Base-by-base conservation (phyloP, 2,888 invertebrate genomes). In the Linnaemya tessellans region DNA sequence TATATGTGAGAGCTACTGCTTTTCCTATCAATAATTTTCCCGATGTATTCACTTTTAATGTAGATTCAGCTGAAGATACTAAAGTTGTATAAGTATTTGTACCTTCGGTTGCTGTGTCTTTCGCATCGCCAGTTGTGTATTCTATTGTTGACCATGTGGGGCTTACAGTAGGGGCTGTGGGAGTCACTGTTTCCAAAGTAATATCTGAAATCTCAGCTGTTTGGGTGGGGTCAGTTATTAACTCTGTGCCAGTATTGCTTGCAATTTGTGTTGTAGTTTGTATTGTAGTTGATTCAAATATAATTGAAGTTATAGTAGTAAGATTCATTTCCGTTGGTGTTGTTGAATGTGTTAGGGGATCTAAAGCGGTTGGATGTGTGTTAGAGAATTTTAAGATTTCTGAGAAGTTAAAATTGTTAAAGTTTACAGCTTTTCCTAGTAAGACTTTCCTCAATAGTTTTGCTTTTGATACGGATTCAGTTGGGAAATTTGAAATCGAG, bases 401-500 rank as follows among this genome's bases (percentile, higher is more conserved):
- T 9, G 4, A 1, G 13, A 30, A 38, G 7, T 15, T 13, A 25
- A n/a, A 5, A 10, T 1, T 7, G 5, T 38, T n/a, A 35, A 73
- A 62, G 25, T 75, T 64, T 13, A 38, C 18, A 11, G 22, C 75
- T 54, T 25, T 64, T 38, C 62, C 73, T 7, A 20, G n/a, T 49
- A n/a, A n/a, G 7, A n/a, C 8, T 49, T 18, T 49, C n/a, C 7
- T 20, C 8, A n/a, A 20, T 51, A 18, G 0, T 10, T 18, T n/a
- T 0, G 2, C 9, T 51, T 20, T 10, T 51, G 18, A 10, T 54
- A 22, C 7, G 18, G 46, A 7, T 25, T 71, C 64, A 18, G 64
- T 56, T 30, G 35, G 1, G 1, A 8, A 3, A 15, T 25, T 9
- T 13, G 79, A 54, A 10, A n/a, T 18, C n/a, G 18, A 7, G 20